Base-by-base conservation (phyloP, 2,797 vertebrate genomes). In the Pachyuromys duprasi region DNA sequence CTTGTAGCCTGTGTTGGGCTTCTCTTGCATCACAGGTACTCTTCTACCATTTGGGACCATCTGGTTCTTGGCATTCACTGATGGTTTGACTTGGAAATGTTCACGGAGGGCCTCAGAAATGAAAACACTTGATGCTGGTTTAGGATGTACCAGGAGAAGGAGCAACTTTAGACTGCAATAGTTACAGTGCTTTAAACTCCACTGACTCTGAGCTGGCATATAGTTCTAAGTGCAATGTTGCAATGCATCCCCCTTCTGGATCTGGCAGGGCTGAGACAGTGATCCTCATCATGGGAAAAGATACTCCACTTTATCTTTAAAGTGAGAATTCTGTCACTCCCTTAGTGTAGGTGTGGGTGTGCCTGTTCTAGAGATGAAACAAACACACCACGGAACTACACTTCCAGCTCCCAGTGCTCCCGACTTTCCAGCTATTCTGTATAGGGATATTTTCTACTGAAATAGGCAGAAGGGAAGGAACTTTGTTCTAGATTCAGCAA, bases 401-500 rank as follows among this genome's bases (percentile, higher is more conserved):
- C 31, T 15, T 57, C 33, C 20, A 20, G 33, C 24, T 53, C 60
- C 62, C 2, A 80, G 45, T 11, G 53, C 5, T 18, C 76, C 65
- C 15, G 8, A 18, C 45, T 49, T 80, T 24, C 14, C 42, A 26
- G 69, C 1, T 36, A 1, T 31, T 89, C 53, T 49, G 9, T 79
- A 26, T 84, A 11, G 55, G 18, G 3, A 14, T 55, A 84, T 89
- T 87, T 67, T 75, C 69, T 89, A 63, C 28, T 63, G 62, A 80
- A 90, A 75, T 18, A 39, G 15, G 49, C 87, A 86, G 49, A 93
- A 65, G 79, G 95, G 97, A 94, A 92, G 36, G 74, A 93, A 87
- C 53, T 26, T 72, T 95, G 1, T 96, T 96, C 93, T 87, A 97
- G 90, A 96, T 67, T 67, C 42, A 84, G 36, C 82, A 67, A 67